Evolutionary conservation across 2,113 vertebrate genomes (phyloP).

Genomic region (Machaerirhynchus nigripectus): DNA sequence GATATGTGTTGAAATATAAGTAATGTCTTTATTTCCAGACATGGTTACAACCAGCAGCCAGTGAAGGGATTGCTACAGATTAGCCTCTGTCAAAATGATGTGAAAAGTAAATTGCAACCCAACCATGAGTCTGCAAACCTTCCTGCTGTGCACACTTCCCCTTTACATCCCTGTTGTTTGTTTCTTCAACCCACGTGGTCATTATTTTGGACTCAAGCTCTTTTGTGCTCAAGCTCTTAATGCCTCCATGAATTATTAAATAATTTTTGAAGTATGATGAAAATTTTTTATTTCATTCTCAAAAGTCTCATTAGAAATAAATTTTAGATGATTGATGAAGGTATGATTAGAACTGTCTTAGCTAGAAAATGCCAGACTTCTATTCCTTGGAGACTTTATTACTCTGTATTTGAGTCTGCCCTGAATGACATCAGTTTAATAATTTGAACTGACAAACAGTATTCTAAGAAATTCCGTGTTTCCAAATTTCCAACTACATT

Average conservation of each 20-base stretch:
- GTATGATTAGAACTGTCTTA: neutral
- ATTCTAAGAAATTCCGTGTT: constrained; percentile 36
- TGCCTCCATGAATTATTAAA: neutral
- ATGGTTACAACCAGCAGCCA: neutral
- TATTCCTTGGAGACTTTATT: neutral
- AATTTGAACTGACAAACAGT: neutral
- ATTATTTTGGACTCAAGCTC: neutral
- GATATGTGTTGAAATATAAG: neutral
- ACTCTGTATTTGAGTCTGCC: neutral
- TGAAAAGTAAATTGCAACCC: neutral
- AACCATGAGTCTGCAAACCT: neutral
- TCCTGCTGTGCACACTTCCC: neutral
- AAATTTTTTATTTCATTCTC: neutral
- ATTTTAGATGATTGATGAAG: neutral
- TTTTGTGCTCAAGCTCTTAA: neutral
- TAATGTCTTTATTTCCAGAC: neutral
- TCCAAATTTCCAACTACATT: constrained; percentile 3
- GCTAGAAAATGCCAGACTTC: neutral
- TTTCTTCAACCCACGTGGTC: rapidly evolving
- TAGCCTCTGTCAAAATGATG: neutral
- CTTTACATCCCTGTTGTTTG: neutral
- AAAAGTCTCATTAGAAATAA: neutral
- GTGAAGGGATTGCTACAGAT: neutral
- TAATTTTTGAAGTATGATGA: neutral
- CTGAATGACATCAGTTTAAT: constrained; percentile 4